A percentile compares a stretch with the other conserved stretches of the same genome.
Conservation (phyloP, 1,140 invertebrate genomes). For the Spodoptera frugiperda region DNA sequence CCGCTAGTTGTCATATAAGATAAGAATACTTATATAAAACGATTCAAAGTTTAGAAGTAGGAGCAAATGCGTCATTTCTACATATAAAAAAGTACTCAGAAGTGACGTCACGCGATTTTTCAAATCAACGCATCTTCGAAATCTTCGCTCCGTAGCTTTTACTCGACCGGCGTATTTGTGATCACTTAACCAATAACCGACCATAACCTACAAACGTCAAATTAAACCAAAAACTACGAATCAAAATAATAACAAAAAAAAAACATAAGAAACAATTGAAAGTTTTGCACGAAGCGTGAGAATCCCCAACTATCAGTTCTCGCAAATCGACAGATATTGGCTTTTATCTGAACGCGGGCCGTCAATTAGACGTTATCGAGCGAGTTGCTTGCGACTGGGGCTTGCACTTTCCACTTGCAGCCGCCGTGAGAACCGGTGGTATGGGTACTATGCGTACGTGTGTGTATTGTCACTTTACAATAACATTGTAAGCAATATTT, state of each 20-base stretch:
- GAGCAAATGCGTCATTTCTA: no score
- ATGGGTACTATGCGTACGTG: slow-evolving; percentile 21
- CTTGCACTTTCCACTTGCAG: slow-evolving; percentile 32
- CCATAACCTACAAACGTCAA: slow-evolving; percentile 2
- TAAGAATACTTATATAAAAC: no score
- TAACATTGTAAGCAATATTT: background rate
- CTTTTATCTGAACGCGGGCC: slow-evolving; percentile 19
- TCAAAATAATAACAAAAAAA: background rate
- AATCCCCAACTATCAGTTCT: slow-evolving; percentile 37
- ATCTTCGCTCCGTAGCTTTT: no score
- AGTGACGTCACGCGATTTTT: no score
- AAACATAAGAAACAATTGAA: slow-evolving; percentile 33
- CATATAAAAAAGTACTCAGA: no score
- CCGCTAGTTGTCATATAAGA: no score
- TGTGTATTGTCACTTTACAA: background rate
- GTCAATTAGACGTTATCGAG: slow-evolving; percentile 41
- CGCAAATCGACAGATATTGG: slow-evolving; percentile 40
- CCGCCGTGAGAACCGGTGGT: slow-evolving; percentile 30
- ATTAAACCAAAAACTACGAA: background rate
- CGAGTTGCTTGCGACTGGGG: slow-evolving; percentile 24
- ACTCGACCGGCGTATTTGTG: no score
- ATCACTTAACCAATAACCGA: background rate
- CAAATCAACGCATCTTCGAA: no score
- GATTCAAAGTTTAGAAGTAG: no score
- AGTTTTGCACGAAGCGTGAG: slow-evolving; percentile 18